Evolutionary conservation across 2,113 vertebrate genomes (phyloP), one percentile per base, ranked within the genome.

Genomic region (Ursus arctos): DNA sequence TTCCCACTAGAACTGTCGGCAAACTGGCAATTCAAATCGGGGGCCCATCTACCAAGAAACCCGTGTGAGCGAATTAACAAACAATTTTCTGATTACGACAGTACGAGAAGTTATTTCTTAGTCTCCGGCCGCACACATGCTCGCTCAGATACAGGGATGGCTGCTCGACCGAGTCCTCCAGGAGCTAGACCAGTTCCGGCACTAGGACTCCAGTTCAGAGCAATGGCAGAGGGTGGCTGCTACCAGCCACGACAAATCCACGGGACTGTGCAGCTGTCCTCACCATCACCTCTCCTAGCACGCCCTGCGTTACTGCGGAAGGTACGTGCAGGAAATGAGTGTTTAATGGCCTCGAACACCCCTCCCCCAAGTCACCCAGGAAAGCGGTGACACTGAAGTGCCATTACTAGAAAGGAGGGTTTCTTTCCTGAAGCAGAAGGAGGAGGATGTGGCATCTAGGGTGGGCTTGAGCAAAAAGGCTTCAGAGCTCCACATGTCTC

Each of bases 221-320:
- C 7, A 5, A 1, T 4, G 15, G 22, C 74, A 0, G 1, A 10
- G 33, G 47, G 51, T 15, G 31, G 63, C 67, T 1, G 11, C 43
- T 21, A 80, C 77, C 0, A 4, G 80, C 33, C 7, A 15, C 31
- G 7, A 10, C 26, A 57, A 28, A 53, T 8, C 74, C 63, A 16
- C 53, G 8, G 47, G 77, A 9, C 4, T 2, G 3, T 0, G 0
- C 36, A 10, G 61, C 43, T 18, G 10, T 12, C 6, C 74, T 55
- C 14, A 5, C 18, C 67, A 7, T 33, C 7, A 2, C 36, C 19
- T 36, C 22, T 2, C 7, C 71, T 47, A 24, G 51, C 11, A 3
- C 2, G 22, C 11, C 82, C 89, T 92, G 43, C 40, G 4, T 71
- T 59, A 28, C 4, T 84, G 69, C 4, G 65, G 51, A 81, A 53